Base-by-base conservation (phyloP, 2,888 invertebrate species). In the Polylopha cassiicola region DNA sequence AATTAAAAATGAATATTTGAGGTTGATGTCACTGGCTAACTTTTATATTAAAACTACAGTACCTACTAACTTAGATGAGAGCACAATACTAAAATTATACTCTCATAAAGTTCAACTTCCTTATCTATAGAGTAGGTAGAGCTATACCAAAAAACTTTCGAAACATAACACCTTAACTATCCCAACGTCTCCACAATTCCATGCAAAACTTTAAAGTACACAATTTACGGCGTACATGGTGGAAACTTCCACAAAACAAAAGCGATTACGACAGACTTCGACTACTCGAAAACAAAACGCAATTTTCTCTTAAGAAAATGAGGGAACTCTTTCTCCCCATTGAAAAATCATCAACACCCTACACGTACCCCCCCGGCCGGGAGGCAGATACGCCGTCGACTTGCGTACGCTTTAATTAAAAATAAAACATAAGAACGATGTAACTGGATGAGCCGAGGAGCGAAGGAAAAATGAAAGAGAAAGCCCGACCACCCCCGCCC, bases 351-450 rank as follows among this genome's bases (percentile, higher is more conserved):
- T 84, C 84, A 85, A 84, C 84, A 82, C 85, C 82, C 81, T 74
- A 79, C 76, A 74, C 76, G 81, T 81, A 73, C 80, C 80, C 62
- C 58, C 44, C 49, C 72, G 58, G 54, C 56, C 51, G 73, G 67
- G 73, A 64, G 62, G 61, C 78, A 82, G 84, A 82, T 81, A 81
- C 81, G 78, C 81, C 74, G 78, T 68, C 84, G 79, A 84, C 84
- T 85, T 85, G 85, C 85, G 85, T 85, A 85, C 84, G 85, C 84
- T 85, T 85, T 85, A 85, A 85, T 85, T 85, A 85, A 85, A 85
- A 85, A 85, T 85, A 85, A 85, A 85, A 85, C 85, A 85, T 85
- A 85, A 85, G 85, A 85, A 85, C 84, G 82, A 84, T 85, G 85
- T 85, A 85, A 85, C 85, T 85, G 85, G 85, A 85, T 85, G 85